Conservation (phyloP, 1,140 invertebrate species). For the Lepidurus packardi region DNA sequence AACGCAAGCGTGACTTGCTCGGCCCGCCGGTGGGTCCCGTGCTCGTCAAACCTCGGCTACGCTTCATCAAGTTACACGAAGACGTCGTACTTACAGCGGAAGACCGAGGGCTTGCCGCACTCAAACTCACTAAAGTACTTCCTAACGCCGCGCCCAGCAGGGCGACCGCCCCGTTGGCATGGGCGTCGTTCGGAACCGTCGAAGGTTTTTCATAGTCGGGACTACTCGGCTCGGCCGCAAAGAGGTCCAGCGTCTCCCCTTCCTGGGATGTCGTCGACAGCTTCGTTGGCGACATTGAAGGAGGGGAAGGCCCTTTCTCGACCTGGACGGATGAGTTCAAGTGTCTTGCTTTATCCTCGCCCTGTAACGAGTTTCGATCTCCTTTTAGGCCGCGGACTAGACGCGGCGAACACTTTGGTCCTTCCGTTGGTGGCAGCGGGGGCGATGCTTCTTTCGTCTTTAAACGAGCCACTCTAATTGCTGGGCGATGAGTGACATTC, state of each 20-base stretch:
- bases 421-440: not conserved
- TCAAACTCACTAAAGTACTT: slow-evolving; percentile 3
- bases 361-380: not conserved
- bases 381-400: not conserved
- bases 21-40: not conserved
- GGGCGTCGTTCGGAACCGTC: not conserved
- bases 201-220: not conserved
- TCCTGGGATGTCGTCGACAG: not conserved
- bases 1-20: slow-evolving; percentile 49
- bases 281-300: not conserved
- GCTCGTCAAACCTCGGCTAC: not conserved
- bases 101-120: not conserved
- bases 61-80: slow-evolving; percentile 17
- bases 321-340: slow-evolving; percentile 6
- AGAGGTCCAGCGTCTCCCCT: not conserved
- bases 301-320: not conserved
- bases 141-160: not conserved
- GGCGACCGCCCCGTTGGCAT: not conserved
- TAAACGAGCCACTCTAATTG: slow-evolving; percentile 20
- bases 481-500: not conserved
- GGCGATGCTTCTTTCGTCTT: not conserved
- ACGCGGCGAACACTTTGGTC: not conserved
- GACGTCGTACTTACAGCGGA: not conserved
- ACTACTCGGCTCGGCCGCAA: not conserved
- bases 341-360: not conserved